Conservation (phyloP, 2,113 vertebrate species). For the Crocuta crocuta region DNA sequence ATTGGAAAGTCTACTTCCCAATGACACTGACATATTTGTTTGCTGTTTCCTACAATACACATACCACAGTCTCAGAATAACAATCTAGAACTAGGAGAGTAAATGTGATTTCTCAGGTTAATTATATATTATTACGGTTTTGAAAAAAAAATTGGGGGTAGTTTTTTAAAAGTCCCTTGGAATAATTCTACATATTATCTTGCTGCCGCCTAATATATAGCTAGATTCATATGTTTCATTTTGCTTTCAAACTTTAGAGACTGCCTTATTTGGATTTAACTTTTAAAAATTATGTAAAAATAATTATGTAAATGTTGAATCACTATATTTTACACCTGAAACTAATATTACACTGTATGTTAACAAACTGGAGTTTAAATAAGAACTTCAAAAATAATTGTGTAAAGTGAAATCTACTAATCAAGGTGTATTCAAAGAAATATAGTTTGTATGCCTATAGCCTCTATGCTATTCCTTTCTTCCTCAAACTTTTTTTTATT, state of each 20-base stretch:
- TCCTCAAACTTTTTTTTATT: background rate
- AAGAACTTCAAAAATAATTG: too few species aligned
- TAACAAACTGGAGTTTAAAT: too few species aligned
- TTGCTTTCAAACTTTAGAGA: background rate
- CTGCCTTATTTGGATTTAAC: background rate
- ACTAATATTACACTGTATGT: too few species aligned
- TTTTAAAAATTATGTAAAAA: slow-evolving; percentile 13
- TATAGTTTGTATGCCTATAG: background rate
- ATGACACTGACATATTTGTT: background rate
- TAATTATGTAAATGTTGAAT: background rate
- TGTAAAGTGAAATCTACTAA: background rate
- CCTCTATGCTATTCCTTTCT: background rate
- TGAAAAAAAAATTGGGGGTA: background rate
- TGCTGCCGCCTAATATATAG: background rate
- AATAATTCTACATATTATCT: background rate
- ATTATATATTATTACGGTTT: background rate
- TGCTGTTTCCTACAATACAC: background rate
- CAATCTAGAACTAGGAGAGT: background rate
- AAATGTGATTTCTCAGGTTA: background rate
- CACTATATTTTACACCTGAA: too few species aligned
- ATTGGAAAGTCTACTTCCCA: background rate
- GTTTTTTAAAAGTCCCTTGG: background rate
- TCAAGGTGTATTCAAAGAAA: background rate
- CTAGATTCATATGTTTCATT: background rate
- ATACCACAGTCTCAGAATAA: background rate